phyloP scores from a whole-genome alignment of 2,888 invertebrate species.

The Pristionchus exspectatus region DNA sequence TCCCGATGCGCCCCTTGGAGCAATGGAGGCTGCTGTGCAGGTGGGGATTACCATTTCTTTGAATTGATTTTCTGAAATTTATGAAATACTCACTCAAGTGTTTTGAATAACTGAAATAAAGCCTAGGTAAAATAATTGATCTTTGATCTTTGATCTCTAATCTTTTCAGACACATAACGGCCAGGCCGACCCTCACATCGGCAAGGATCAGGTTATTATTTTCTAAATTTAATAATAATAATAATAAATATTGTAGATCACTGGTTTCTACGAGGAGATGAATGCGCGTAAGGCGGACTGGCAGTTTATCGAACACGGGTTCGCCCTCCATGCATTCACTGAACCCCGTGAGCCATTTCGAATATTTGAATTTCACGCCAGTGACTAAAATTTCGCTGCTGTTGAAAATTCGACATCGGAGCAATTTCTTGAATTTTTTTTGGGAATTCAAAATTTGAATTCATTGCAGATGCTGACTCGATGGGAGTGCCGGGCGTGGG shows the following conservation, averaged over 20 bases:
- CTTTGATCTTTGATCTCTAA: not conserved
- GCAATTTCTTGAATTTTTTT: not conserved
- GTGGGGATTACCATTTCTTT: conserved; percentile 47
- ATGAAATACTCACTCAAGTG: no score
- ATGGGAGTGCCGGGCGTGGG: conserved; percentile 52
- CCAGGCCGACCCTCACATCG: conserved; percentile 70
- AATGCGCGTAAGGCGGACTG: conserved; percentile 71
- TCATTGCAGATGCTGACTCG: conserved; percentile 1
- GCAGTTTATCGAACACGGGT: conserved; percentile 67
- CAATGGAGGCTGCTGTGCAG: conserved; percentile 61
- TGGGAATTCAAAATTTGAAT: not conserved
- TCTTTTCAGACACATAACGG: conserved; percentile 68
- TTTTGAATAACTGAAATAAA: no score
- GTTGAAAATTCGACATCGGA: conserved; percentile 6
- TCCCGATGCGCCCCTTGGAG: conserved; percentile 61
- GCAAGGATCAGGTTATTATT: conserved; percentile 57
- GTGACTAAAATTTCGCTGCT: not conserved
- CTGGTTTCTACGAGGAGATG: conserved; percentile 68
- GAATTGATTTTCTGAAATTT: not conserved
- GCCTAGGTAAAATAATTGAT: not conserved
- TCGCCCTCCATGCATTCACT: conserved; percentile 73
- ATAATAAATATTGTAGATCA: conserved; percentile 54
- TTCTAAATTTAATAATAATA: conserved; percentile 28
- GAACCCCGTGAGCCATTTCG: conserved; percentile 58
- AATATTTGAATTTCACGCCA: not conserved